These are phyloP conservation scores for Uria aalge DNA, from an alignment of 2,113 vertebrate genomes.

Conservation along the genomic window DNA sequence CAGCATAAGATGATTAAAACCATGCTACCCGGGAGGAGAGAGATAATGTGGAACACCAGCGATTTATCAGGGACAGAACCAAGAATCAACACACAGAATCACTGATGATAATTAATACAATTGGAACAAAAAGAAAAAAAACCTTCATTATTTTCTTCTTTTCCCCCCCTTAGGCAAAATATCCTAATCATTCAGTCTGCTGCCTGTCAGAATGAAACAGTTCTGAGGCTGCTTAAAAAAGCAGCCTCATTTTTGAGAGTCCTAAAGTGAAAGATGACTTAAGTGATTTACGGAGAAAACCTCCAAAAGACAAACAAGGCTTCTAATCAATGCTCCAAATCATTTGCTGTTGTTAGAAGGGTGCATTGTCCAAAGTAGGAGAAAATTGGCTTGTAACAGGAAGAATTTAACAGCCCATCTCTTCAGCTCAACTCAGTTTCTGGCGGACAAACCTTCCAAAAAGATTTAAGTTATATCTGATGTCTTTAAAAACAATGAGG, in stretches of 20 bases:
- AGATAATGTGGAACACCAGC: conserved; percentile 54
- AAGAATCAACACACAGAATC: conserved; percentile 16
- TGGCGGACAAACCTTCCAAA: not conserved
- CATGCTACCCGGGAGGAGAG: conserved; percentile 29
- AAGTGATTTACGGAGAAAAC: conserved; percentile 9
- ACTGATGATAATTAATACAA: not conserved
- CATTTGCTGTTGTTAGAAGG: not conserved
- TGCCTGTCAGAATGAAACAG: not conserved
- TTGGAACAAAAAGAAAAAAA: not conserved
- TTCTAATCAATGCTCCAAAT: conserved; percentile 42
- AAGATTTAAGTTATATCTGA: not conserved
- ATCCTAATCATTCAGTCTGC: not conserved
- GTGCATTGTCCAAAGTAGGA: not conserved
- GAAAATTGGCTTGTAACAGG: not conserved
- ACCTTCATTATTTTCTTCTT: not conserved
- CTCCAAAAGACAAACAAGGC: conserved; percentile 5
- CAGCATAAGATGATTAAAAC: conserved; percentile 66
- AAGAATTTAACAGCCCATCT: conserved; percentile 18
- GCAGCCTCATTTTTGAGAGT: not conserved
- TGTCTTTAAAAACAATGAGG: not conserved
- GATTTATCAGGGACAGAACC: conserved; percentile 36
- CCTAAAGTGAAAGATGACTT: not conserved
- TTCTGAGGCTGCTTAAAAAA: not conserved
- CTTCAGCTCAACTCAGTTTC: not conserved
- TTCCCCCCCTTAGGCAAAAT: not conserved